Evolutionary conservation across 2,797 vertebrate genomes (phyloP), one percentile per base, ranked within the genome.

Genomic region (Myotis myotis): DNA sequence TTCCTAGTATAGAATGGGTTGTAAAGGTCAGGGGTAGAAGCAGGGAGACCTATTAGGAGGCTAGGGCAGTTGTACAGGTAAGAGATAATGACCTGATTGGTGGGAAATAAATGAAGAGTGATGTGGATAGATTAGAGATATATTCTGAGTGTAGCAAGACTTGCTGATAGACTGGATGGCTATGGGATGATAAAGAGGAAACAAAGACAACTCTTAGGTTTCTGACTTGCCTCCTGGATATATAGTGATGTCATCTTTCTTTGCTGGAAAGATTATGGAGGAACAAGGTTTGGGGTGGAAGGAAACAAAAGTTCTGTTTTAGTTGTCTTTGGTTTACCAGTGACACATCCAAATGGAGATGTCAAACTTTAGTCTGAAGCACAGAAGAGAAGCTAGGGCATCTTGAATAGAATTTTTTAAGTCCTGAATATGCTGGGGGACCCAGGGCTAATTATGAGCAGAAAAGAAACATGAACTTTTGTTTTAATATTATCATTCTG

Each of bases 271-370:
- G 33, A 81, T 57, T 84, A 41, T 80, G 33, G 9, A 75, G 19
- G 4, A 66, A 84, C 13, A 57, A 30, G 78, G 4, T 93, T 78
- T 87, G n/a, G 19, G 8, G 41, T 82, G 6, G 36, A 53, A 23
- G 47, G 36, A 91, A 74, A 30, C 23, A 91, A 49, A 72, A 60
- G 53, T 93, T 93, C 76, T 87, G 53, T 38, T 86, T 78, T 82
- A 79, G 33, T 64, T 75, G 8, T 86, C 76, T 91, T 86, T 76
- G 15, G 51, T 71, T 93, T 91, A 83, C 11, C 55, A 79, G 38
- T 47, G 33, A 78, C 47, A 79, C 25, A 91, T 72, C 10, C 44
- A 87, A 82, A 68, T 51, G 20, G 41, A 68, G 17, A 68, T 53
- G 25, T 74, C 38, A 91, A 66, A 84, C 16, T 36, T 74, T 15